Evolutionary conservation across 2,797 vertebrate species (phyloP).

Genomic region (Liasis olivaceus): DNA sequence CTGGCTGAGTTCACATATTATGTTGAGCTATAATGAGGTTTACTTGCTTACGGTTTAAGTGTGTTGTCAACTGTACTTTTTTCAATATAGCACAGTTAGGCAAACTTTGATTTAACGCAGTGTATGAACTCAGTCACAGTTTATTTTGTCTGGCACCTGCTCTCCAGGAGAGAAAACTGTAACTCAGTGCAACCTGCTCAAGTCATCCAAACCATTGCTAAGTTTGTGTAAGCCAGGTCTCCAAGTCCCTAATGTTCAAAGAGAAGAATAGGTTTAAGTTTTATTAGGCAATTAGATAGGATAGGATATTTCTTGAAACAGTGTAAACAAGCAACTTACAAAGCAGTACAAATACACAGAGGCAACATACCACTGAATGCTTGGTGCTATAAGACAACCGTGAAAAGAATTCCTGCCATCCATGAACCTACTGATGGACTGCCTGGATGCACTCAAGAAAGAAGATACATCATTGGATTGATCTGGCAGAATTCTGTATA

Average conservation of each 20-base stretch:
- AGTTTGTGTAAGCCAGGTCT: not conserved
- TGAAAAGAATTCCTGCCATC: not conserved
- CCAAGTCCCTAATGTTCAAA: not conserved
- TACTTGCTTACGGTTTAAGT: not conserved
- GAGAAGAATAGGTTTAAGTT: not conserved
- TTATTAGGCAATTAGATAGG: not conserved
- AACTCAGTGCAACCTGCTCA: not conserved
- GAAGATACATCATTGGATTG: not conserved
- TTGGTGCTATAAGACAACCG: not conserved
- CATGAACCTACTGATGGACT: not conserved
- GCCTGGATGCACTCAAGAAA: not conserved
- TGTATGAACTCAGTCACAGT: not conserved
- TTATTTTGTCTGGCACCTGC: not conserved
- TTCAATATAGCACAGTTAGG: not conserved
- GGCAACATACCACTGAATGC: not conserved
- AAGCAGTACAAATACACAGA: not conserved
- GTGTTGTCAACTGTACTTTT: not conserved
- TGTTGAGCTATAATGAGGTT: not conserved
- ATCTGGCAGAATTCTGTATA: not conserved
- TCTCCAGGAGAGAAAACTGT: not conserved
- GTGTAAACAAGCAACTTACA: not conserved
- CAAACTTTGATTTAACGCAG: not conserved
- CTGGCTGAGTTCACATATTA: not conserved
- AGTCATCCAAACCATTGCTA: not conserved
- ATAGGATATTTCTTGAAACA: not conserved